Conservation (phyloP, 1,140 invertebrate genomes). For the Potamilus streckersoni region DNA sequence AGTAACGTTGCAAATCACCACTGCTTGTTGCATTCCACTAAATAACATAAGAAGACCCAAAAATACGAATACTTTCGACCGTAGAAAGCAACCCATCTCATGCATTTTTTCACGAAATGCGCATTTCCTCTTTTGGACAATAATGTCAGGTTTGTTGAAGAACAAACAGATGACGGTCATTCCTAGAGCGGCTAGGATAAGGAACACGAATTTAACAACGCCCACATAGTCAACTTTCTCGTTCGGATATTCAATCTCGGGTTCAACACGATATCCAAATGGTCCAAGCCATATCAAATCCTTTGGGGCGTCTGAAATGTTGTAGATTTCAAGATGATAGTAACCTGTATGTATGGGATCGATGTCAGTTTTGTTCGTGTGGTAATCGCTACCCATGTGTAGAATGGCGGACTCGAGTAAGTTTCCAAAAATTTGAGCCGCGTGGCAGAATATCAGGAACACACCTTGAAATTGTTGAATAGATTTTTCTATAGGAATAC, state of each 20-base stretch:
- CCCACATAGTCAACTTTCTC: conserved; percentile 28
- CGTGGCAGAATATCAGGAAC: conserved; percentile 46
- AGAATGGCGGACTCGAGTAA: conserved; percentile 37
- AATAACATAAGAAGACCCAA: conserved; percentile 45
- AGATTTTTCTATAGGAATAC: conserved; percentile 40
- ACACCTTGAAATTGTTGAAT: conserved; percentile 47
- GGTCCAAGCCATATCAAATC: conserved; percentile 19
- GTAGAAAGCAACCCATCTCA: conserved; percentile 35
- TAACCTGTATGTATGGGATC: not conserved
- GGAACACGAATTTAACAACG: conserved; percentile 42
- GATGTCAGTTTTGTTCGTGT: conserved; percentile 10
- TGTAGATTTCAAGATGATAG: conserved; percentile 18
- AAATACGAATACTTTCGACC: conserved; percentile 34
- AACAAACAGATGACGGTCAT: conserved; percentile 43
- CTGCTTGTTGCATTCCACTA: conserved; percentile 48
- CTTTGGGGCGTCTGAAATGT: conserved; percentile 17
- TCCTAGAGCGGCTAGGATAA: conserved; percentile 35
- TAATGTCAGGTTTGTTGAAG: conserved; percentile 47
- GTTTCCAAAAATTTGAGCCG: conserved; percentile 45
- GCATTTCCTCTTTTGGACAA: conserved; percentile 41
- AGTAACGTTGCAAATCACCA: conserved; percentile 47
- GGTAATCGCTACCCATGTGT: conserved; percentile 21
- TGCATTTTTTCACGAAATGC: conserved; percentile 35
- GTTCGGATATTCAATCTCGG: conserved; percentile 12
- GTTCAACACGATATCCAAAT: conserved; percentile 31